Evolutionary conservation across 2,888 invertebrate genomes (phyloP).

Genomic region (Alentia gelatinosa): DNA sequence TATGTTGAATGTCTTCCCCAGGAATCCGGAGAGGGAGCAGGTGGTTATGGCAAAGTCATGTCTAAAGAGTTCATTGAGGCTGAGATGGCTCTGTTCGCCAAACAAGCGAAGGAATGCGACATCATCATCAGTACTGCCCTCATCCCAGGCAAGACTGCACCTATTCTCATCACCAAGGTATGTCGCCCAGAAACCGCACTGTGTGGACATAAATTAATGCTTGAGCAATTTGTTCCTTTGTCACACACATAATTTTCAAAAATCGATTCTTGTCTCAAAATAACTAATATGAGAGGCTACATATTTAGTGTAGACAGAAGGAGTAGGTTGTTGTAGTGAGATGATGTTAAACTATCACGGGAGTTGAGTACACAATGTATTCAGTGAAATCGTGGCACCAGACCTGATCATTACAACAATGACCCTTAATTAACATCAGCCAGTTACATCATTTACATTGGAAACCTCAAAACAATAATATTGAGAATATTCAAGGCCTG

Average conservation of each 20-base stretch:
- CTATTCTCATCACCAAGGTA: conserved; percentile 89
- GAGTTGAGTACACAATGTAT: not conserved
- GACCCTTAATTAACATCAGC: too few species aligned
- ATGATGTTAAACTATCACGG: not conserved
- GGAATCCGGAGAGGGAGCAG: conserved; percentile 84
- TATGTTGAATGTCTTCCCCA: too few species aligned
- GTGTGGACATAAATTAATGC: not conserved
- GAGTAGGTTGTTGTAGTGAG: too few species aligned
- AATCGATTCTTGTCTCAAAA: too few species aligned
- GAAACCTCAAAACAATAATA: too few species aligned
- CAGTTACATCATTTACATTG: too few species aligned
- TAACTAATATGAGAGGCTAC: too few species aligned
- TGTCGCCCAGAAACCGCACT: not conserved
- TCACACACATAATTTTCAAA: too few species aligned
- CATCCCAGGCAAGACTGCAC: conserved; percentile 92
- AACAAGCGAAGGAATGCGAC: conserved; percentile 91
- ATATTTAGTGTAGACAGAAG: too few species aligned
- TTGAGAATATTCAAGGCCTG: too few species aligned
- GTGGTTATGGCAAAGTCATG: conserved; percentile 90
- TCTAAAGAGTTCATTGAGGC: conserved; percentile 88
- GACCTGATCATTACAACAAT: not conserved
- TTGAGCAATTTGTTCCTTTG: not conserved
- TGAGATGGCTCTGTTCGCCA: conserved; percentile 92
- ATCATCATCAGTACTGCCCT: conserved; percentile 94
- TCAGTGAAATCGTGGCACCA: not conserved